Conservation (phyloP, 2,888 invertebrate genomes). For the Sinhomidia bicolor region DNA sequence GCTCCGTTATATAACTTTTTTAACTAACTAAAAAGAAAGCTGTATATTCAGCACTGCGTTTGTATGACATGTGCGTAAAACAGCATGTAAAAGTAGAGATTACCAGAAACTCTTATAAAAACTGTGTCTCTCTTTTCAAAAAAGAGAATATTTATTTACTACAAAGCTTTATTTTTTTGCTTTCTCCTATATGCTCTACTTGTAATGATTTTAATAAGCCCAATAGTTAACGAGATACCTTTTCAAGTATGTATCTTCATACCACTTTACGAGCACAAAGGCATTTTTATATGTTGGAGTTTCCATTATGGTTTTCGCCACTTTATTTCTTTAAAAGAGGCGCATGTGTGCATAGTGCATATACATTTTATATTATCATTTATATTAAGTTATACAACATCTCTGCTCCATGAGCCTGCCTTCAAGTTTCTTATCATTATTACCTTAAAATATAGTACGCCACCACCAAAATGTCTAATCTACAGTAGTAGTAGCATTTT, state of each 20-base stretch:
- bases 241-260: too few relatives aligned
- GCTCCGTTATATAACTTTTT: too few relatives aligned
- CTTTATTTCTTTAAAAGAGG: not conserved
- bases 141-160: not conserved
- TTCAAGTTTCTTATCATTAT: not conserved
- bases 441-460: not conserved
- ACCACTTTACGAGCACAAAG: not conserved
- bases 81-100: not conserved
- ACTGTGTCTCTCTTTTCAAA: not conserved
- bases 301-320: not conserved
- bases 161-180: not conserved
- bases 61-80: not conserved
- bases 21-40: too few relatives aligned
- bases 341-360: too few relatives aligned
- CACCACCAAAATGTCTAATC: conserved; percentile 26
- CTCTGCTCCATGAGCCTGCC: not conserved
- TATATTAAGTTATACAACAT: not conserved
- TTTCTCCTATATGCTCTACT: not conserved
- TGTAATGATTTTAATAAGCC: not conserved
- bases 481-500: not conserved
- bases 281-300: not conserved
- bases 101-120: not conserved
- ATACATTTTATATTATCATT: not conserved
- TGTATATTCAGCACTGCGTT: too few relatives aligned
- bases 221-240: too few relatives aligned